These are phyloP conservation scores for Antheraea pernyi DNA, from an alignment of 1,140 invertebrate genomes.

Conservation along the genomic window DNA sequence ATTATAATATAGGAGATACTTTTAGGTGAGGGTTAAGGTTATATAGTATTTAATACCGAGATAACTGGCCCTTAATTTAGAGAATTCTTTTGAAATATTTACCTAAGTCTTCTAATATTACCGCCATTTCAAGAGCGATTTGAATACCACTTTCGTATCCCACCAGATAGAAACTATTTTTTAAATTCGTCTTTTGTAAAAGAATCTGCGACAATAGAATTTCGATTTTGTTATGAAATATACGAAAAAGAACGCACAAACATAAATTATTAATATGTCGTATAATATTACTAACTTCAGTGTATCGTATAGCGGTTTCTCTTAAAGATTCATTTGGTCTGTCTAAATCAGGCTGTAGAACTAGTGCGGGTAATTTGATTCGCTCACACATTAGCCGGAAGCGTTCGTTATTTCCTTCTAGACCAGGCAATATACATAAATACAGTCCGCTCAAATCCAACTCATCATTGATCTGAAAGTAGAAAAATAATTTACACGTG, in stretches of 20 bases:
- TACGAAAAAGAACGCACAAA: background rate
- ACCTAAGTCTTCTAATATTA: slow-evolving; percentile 11
- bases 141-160: slow-evolving; percentile 6
- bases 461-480: slow-evolving; percentile 39
- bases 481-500: background rate
- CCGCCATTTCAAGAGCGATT: slow-evolving; percentile 5
- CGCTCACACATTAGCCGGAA: slow-evolving; percentile 31
- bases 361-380: slow-evolving; percentile 41
- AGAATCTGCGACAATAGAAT: background rate
- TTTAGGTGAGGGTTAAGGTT: no score
- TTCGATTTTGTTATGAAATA: background rate
- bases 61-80: no score
- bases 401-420: slow-evolving; percentile 39
- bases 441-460: slow-evolving; percentile 32
- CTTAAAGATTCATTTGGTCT: slow-evolving; percentile 12
- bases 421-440: slow-evolving; percentile 44
- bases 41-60: no score
- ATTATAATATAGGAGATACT: no score
- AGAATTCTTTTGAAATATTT: background rate
- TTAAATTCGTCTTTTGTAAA: background rate
- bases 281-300: background rate
- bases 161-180: slow-evolving; percentile 8
- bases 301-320: background rate
- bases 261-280: background rate
- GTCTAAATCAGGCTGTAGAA: slow-evolving; percentile 40